A percentile compares a stretch with the other conserved stretches of the same genome.
Conservation (phyloP, 1,140 invertebrate genomes). For the Antheraea mylitta region DNA sequence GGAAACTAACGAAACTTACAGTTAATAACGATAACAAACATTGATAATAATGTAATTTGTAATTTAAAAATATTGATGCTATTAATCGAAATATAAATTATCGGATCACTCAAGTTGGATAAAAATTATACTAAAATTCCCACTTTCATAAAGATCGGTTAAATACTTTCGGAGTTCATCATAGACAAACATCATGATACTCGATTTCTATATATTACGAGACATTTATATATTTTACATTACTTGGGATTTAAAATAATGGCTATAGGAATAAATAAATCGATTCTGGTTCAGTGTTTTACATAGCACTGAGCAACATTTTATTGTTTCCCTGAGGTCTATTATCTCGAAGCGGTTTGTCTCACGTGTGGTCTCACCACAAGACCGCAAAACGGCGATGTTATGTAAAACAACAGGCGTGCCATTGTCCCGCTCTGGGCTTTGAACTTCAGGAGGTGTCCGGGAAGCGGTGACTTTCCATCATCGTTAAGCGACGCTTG, state of each 20-base stretch:
- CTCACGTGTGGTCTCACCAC: not conserved
- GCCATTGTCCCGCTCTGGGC: not conserved
- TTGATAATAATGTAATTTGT: no score
- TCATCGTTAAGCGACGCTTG: not conserved
- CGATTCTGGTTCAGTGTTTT: not conserved
- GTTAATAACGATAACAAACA: no score
- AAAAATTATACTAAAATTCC: no score
- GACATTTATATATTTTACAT: no score
- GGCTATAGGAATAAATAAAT: not conserved
- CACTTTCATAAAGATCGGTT: no score
- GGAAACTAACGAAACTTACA: no score
- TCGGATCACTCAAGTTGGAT: no score
- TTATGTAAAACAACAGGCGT: not conserved
- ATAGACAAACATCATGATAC: no score
- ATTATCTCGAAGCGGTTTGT: not conserved
- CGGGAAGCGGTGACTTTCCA: not conserved
- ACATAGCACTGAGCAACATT: not conserved
- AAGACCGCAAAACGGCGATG: not conserved
- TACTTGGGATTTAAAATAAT: not conserved
- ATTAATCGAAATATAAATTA: no score
- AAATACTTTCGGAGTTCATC: no score
- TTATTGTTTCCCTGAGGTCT: not conserved
- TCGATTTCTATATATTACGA: no score
- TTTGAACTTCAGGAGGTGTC: slow-evolving; percentile 7
- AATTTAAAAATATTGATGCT: no score